Base-by-base conservation (phyloP, 1,140 invertebrate genomes). In the Phocides pigmalion region DNA sequence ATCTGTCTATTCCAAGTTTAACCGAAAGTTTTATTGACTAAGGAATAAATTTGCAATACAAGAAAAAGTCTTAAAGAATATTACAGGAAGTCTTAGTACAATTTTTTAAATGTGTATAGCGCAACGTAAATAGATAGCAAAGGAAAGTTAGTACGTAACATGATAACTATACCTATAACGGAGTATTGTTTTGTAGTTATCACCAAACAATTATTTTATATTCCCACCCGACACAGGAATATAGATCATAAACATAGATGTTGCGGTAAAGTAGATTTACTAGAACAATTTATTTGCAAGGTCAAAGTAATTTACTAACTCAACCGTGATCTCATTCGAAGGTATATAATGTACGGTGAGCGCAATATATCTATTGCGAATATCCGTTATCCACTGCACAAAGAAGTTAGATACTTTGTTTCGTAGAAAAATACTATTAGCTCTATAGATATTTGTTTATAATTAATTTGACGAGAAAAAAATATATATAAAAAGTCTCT, bases 211-310 rank as follows among this genome's bases (percentile, higher is more conserved):
- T n/a, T 35, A 35, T 11, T 35, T 12, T 35, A 39, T 3, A 39
- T 14, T 39, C 11, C 35, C 35, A 39, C 12, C 25, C 25, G 14
- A 51, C 6, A 17, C 14, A 51, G 15, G 22, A 64, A 53, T 66
- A 66, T 68, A 46, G 42, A 42, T 65, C 42, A 47, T 65, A 70
- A 63, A 49, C 22, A 53, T 59, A 56, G 19, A 56, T 62, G 32
- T 56, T 59, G 63, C 53, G 42, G 62, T 67, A 56, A 68, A 72
- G 64, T 70, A 62, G 67, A 77, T 74, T 78, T 75, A 75, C 72
- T 81, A 68, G 73, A 76, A 81, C 74, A 74, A 81, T 80, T 84
- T 75, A 67, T 68, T 66, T 61, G 62, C 80, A 82, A 84, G 81
- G 83, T 79, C 81, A 70, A 75, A 79, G 47, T 64, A 67, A 82